Conservation (phyloP, 92 coral and sea anemone genomes). For the Umimayanthus kanabou region DNA sequence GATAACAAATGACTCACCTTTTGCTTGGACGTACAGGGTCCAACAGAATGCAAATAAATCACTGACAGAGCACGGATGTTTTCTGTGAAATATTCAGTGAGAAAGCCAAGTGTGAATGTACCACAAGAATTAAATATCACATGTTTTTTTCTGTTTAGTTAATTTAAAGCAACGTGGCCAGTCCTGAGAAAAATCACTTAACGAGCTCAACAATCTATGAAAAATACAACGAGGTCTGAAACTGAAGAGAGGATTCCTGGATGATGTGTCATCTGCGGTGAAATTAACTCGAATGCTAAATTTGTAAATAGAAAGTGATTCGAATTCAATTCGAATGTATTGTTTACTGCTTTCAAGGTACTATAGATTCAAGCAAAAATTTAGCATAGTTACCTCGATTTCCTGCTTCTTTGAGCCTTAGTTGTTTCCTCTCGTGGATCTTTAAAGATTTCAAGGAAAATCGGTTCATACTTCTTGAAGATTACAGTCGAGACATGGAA, state of each 20-base stretch:
- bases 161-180: constrained; percentile 10
- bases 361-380: constrained; percentile 37
- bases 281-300: constrained; percentile 28
- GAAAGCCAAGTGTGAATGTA: constrained; percentile 33
- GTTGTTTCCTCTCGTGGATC: constrained; percentile 77
- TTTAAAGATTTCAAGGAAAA: constrained; percentile 86
- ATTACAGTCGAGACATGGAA: constrained; percentile 97
- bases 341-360: constrained; percentile 47
- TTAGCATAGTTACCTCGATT: constrained; percentile 77
- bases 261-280: constrained; percentile 21
- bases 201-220: neutral
- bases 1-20: constrained; percentile 66
- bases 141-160: constrained; percentile 40
- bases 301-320: constrained; percentile 42
- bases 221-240: neutral
- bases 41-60: constrained; percentile 95
- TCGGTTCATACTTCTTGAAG: constrained; percentile 92
- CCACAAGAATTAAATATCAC: constrained; percentile 55
- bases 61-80: constrained; percentile 86
- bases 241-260: neutral
- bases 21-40: constrained; percentile 94
- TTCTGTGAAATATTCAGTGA: constrained; percentile 58
- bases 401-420: constrained; percentile 85
- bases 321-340: constrained; percentile 40
- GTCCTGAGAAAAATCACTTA: neutral